These are phyloP conservation scores for Brachionus rotundiformis DNA, from an alignment of 1,140 invertebrate species.

Conservation along the genomic window DNA sequence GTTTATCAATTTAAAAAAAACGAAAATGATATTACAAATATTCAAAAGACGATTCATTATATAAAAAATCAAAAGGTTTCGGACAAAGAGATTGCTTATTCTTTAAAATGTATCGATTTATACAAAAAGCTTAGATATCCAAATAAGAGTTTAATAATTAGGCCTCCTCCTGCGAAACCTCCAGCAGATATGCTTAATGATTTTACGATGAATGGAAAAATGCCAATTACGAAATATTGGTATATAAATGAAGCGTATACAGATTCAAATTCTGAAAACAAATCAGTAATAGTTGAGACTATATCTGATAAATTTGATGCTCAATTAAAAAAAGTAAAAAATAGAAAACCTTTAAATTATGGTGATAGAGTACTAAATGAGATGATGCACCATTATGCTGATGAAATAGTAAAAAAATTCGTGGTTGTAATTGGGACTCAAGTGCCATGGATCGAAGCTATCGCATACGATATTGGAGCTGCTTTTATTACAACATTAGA, in stretches of 20 bases:
- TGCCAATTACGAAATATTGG: background rate
- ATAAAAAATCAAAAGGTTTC: too few relatives aligned
- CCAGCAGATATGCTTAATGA: slow-evolving; percentile 11
- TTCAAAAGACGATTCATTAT: too few relatives aligned
- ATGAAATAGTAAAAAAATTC: background rate
- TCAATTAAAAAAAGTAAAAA: background rate
- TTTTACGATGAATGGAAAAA: slow-evolving; percentile 35
- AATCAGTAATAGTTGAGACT: background rate
- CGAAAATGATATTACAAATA: too few relatives aligned
- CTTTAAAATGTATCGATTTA: slow-evolving; percentile 25
- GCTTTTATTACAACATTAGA: background rate
- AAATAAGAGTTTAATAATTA: background rate
- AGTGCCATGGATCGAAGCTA: slow-evolving; percentile 38
- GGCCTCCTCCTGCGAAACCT: slow-evolving; percentile 11
- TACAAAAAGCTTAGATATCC: background rate
- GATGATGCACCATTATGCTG: background rate
- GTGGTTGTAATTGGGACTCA: slow-evolving; percentile 31
- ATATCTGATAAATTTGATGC: background rate
- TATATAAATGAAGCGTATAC: background rate
- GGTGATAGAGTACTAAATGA: background rate
- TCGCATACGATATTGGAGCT: background rate
- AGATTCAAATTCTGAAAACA: background rate
- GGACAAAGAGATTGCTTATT: too few relatives aligned
- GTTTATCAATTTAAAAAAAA: too few relatives aligned
- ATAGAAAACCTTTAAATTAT: background rate